Conservation (phyloP, 2,113 vertebrate species). For the Petroica traversi region DNA sequence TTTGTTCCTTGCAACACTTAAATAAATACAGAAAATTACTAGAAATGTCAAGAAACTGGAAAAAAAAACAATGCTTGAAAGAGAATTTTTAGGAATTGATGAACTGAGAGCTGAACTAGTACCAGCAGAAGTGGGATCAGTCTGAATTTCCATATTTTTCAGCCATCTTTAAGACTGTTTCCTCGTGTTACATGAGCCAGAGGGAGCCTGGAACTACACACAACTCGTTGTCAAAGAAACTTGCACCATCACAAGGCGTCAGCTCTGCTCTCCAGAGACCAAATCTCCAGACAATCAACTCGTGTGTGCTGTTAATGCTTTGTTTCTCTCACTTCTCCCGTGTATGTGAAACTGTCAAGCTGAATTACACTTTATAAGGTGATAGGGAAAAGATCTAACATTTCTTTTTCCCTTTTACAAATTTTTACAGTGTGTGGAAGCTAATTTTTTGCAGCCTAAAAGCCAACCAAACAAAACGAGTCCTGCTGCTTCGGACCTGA, state of each 20-base stretch:
- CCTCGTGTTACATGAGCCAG: constrained; percentile 70
- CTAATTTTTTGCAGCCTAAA: constrained; percentile 76
- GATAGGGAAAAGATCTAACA: constrained; percentile 20
- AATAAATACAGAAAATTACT: neutral
- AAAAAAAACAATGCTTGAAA: neutral
- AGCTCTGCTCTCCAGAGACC: constrained; percentile 75
- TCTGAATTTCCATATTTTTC: neutral
- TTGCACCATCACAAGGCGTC: constrained; percentile 70
- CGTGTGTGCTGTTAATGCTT: constrained; percentile 68
- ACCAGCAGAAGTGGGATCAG: neutral
- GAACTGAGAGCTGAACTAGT: neutral
- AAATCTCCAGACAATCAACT: constrained; percentile 76
- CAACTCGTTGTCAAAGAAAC: constrained; percentile 77
- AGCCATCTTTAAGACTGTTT: constrained; percentile 57
- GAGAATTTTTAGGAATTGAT: neutral
- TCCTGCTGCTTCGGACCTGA: constrained; percentile 69
- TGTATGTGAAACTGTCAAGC: neutral
- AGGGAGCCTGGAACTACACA: constrained; percentile 63
- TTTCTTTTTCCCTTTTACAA: constrained; percentile 47
- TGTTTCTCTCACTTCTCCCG: constrained; percentile 71
- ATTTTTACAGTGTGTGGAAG: constrained; percentile 70
- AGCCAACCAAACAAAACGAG: constrained; percentile 73
- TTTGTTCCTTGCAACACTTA: neutral
- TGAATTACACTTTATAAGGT: constrained; percentile 24
- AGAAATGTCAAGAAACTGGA: neutral